A percentile compares a stretch with the other conserved stretches of the same genome.
phyloP scores from a whole-genome alignment of 2,888 invertebrate species.

The Ornithoptera priamus region DNA sequence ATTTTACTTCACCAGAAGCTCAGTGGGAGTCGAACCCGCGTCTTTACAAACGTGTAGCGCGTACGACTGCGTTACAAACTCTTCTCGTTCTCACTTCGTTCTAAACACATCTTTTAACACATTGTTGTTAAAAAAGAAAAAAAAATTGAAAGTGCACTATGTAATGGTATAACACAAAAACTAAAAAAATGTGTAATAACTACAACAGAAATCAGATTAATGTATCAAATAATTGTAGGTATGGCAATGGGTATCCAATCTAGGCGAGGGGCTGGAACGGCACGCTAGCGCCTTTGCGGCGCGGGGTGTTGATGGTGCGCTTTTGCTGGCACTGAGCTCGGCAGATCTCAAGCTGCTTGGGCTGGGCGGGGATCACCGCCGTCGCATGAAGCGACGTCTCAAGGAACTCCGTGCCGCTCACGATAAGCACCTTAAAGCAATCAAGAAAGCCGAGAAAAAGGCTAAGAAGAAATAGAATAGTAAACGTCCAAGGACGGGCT shows the following conservation, averaged over 20 bases:
- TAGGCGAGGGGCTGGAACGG: constrained; percentile 93
- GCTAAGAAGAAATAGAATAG: constrained; percentile 83
- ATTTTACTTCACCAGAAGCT: too few relatives aligned
- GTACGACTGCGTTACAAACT: too few relatives aligned
- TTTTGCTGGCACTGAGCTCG: constrained; percentile 92
- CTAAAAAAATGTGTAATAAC: neutral
- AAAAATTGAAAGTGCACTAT: too few relatives aligned
- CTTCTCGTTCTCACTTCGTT: too few relatives aligned
- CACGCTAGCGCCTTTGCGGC: constrained; percentile 93
- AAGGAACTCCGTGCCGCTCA: constrained; percentile 90
- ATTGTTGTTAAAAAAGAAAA: too few relatives aligned
- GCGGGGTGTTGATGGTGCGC: constrained; percentile 92
- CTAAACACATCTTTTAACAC: too few relatives aligned
- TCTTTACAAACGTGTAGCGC: too few relatives aligned
- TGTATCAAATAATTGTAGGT: constrained; percentile 81
- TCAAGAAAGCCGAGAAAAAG: constrained; percentile 92
- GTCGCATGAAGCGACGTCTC: constrained; percentile 88
- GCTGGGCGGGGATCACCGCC: constrained; percentile 89
- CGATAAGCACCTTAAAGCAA: constrained; percentile 92
- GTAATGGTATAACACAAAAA: neutral
- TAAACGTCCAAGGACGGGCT: neutral
- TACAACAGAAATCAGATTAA: neutral
- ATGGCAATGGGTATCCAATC: constrained; percentile 92
- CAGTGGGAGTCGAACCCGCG: too few relatives aligned
- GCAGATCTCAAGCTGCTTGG: constrained; percentile 94